Base-by-base conservation (phyloP, 1,140 invertebrate species). In the Meloidogyne floridensis region DNA sequence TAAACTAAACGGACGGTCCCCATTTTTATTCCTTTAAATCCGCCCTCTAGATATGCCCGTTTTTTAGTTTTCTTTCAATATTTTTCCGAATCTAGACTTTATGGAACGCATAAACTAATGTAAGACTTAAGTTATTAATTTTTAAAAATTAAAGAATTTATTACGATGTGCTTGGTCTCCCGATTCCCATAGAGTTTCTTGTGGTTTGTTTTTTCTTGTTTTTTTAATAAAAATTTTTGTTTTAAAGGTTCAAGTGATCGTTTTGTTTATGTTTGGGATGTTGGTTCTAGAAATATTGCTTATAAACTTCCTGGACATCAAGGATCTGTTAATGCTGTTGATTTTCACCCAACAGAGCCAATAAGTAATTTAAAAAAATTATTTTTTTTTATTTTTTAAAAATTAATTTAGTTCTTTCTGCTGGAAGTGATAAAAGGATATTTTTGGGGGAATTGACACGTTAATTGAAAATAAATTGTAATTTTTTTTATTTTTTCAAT, bases 271-370 rank as follows among this genome's bases (percentile, higher is more conserved):
- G 92, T 99, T 72, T 99, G 97, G 97, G 96, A 99, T 91, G 96
- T 95, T 3, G 95, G 94, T 3, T 87, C 90, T 5, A 91, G 96
- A 71, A 93, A 95, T 77, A 95, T 98, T 86, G 90, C 98, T 3
- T 99, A 99, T 91, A 98, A 97, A 92, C 92, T 99, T 77, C 97
- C 98, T 0, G 98, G 98, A 0, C 98, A 99, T 91, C 95, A 95
- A 91, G 98, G 97, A 32, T 95, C 95, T 83, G 95, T 99, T 3
- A 99, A 98, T 90, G 96, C 96, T 89, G 93, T 97, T 1, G 94
- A 96, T 90, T 98, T 99, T 89, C 97, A 99, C 92, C 95, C 95
- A 0, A 93, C 93, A 72, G 96, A 99, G 91, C 95, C 97, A 8
- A 95, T 99, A 78, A 90, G 94, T 94, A 91, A 92, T 91, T 32